Conservation (phyloP, 2,797 vertebrate genomes). For the Odontamblyopus rebecca region DNA sequence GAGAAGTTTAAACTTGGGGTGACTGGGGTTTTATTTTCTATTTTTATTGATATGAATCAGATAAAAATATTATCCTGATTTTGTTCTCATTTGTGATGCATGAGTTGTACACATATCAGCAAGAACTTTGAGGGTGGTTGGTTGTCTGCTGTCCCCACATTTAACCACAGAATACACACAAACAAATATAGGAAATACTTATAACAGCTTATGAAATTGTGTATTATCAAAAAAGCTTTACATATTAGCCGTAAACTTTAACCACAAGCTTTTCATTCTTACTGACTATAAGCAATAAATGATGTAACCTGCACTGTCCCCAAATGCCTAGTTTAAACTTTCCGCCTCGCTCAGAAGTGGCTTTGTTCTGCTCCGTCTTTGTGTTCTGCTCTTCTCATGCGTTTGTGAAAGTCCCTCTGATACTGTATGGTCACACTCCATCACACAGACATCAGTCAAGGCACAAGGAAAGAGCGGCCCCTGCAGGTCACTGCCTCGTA, state of each 20-base stretch:
- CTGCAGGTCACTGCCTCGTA: constrained; percentile 13
- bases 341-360: constrained; percentile 18
- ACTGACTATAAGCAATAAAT: not conserved
- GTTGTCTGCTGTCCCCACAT: no score
- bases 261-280: no score
- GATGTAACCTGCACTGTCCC: not conserved
- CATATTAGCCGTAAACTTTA: no score
- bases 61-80: not conserved
- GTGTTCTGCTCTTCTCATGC: constrained; percentile 22
- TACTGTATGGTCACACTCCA: constrained; percentile 58
- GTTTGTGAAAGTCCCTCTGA: constrained; percentile 21
- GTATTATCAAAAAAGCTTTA: no score
- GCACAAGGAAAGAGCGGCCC: constrained; percentile 27
- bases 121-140: no score
- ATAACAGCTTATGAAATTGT: no score
- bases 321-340: not conserved
- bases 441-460: constrained; percentile 33
- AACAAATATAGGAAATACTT: no score
- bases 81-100: no score
- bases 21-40: constrained; percentile 14
- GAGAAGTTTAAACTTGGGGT: constrained; percentile 10
- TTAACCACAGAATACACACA: no score
- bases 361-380: constrained; percentile 53
- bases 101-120: no score
- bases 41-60: not conserved